Evolutionary conservation across 2,113 vertebrate species (phyloP), one percentile per base, ranked within the genome.

Genomic region (Plotosus lineatus): DNA sequence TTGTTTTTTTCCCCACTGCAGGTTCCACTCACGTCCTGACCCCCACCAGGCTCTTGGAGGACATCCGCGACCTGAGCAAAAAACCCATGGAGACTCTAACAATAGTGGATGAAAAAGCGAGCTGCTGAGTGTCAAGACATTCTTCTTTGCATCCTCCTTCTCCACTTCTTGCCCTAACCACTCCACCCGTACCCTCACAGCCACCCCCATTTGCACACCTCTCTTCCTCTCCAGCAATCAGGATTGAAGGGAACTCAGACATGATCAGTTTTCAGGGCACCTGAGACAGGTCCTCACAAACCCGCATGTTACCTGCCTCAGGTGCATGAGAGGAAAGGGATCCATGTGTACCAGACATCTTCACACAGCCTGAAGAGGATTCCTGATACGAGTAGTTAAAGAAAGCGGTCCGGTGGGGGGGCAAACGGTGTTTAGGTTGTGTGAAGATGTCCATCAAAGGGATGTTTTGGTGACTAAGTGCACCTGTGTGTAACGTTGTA

Each of bases 1-100:
- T 28, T 33, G 28, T 26, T 23, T 3, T 1, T 31, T 58, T 3
- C 11, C 12, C 0, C 11, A 78, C 48, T 84, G 19, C 87, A 99
- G 98, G 98, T 83, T 99, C 98, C 48, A 96, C 97, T 9, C 96
- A 98, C 86, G 92, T 97, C 91, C 86, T 97, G 85, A 99, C 97
- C 78, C 97, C 98, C 38, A 94, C 71, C 83, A 89, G 87, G 76
- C 94, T 99, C 61, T 90, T 99, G 90, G 92, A 99, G 83, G 95
- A 98, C 82, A 94, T 99, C 84, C 96, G 97, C 90, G 93, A 89
- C 72, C 93, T 99, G 85, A 97, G 87, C 90, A 97, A 95, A 89
- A 83, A 90, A 3, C 90, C 92, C n/a, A 93, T 94, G 91, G 95
- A 98, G 84, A 90, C 81, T 38, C 91, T 96, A 46, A 94, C 87